A percentile compares a stretch with the other conserved stretches of the same genome.
phyloP scores from a whole-genome alignment of 2,797 vertebrate species.

The Lacerta bilineata region DNA sequence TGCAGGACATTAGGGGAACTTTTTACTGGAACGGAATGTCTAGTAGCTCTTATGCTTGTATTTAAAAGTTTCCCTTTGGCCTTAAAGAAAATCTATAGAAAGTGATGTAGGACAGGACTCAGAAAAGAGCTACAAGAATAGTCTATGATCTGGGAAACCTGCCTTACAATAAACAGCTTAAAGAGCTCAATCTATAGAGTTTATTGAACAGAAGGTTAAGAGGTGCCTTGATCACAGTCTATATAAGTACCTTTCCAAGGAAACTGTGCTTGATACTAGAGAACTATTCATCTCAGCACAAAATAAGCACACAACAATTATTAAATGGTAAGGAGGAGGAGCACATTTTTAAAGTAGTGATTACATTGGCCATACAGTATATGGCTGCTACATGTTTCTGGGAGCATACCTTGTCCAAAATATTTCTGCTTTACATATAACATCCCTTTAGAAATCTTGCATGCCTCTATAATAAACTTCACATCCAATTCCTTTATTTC shows the following conservation, averaged over 20 bases:
- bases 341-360: conserved; percentile 43
- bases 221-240: conserved; percentile 29
- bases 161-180: conserved; percentile 30
- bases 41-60: conserved; percentile 15
- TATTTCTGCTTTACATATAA: too few species aligned
- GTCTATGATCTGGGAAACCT: conserved; percentile 32
- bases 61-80: conserved; percentile 28
- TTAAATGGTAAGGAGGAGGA: background rate
- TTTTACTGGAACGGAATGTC: conserved; percentile 22
- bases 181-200: conserved; percentile 30
- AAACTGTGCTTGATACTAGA: conserved; percentile 24
- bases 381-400: background rate
- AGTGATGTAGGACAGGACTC: conserved; percentile 23
- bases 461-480: too few species aligned
- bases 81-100: conserved; percentile 55
- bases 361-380: background rate
- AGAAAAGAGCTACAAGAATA: conserved; percentile 26
- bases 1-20: conserved; percentile 29
- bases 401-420: background rate
- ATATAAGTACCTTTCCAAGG: conserved; percentile 15
- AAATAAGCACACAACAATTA: conserved; percentile 16
- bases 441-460: too few species aligned
- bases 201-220: conserved; percentile 39
- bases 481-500: too few species aligned
- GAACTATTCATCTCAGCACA: conserved; percentile 28